Percentiles rank a stretch among this genome's conserved stretches.
phyloP scores from a whole-genome alignment of 2,113 vertebrate genomes.

The Phoxinus phoxinus region DNA sequence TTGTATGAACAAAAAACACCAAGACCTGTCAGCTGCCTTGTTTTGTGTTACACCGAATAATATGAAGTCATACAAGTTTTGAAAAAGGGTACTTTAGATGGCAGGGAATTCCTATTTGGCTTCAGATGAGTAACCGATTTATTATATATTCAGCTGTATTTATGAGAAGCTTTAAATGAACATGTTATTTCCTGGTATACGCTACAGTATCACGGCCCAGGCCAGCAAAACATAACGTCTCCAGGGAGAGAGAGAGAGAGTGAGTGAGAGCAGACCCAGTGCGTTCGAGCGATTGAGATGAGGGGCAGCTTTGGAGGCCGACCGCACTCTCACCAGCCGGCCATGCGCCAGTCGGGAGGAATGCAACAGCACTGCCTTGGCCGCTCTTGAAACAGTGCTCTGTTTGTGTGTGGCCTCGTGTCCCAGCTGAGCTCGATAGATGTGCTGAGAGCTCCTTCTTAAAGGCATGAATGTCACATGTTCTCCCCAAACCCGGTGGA shows the following conservation, averaged over 20 bases:
- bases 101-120: slow-evolving; percentile 9
- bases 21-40: neutral
- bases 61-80: neutral
- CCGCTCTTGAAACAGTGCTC: slow-evolving; percentile 51
- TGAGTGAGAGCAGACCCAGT: slow-evolving; percentile 11
- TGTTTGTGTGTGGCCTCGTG: slow-evolving; percentile 60
- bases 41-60: neutral
- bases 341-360: slow-evolving; percentile 48
- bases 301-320: slow-evolving; percentile 31
- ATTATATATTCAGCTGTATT: slow-evolving; percentile 9
- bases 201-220: slow-evolving; percentile 7
- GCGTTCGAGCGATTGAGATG: slow-evolving; percentile 10
- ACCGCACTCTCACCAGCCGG: slow-evolving; percentile 63
- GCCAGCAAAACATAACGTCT: slow-evolving; percentile 31
- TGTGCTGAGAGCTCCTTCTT: slow-evolving; percentile 47
- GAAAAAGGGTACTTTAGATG: neutral
- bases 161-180: slow-evolving; percentile 44
- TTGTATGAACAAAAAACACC: neutral
- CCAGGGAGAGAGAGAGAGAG: neutral
- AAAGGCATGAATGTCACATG: slow-evolving; percentile 50
- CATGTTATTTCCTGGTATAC: slow-evolving; percentile 39
- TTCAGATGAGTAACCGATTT: neutral
- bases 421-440: slow-evolving; percentile 59
- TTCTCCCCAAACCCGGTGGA: slow-evolving; percentile 35
- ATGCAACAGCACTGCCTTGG: slow-evolving; percentile 57